Conservation (phyloP, 2,113 vertebrate genomes). For the Solea senegalensis region DNA sequence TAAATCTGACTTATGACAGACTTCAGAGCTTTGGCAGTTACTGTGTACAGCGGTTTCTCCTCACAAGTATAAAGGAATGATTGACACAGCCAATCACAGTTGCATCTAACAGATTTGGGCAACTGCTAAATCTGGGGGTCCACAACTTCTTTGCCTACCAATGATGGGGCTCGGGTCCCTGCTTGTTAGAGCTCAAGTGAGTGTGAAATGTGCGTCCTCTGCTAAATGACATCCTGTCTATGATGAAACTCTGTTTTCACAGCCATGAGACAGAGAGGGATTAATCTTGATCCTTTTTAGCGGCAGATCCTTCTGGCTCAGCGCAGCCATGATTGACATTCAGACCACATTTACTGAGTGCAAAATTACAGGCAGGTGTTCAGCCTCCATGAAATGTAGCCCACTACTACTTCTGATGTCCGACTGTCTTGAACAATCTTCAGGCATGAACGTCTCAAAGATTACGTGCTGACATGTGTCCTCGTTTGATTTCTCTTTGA, state of each 20-base stretch:
- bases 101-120: conserved; percentile 40
- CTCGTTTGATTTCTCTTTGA: no score
- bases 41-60: no score
- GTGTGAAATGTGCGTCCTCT: conserved; percentile 64
- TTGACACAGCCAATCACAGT: not conserved
- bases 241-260: conserved; percentile 47
- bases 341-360: conserved; percentile 21
- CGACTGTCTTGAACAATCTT: no score
- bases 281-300: conserved; percentile 26
- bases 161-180: conserved; percentile 32
- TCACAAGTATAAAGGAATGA: no score
- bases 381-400: not conserved
- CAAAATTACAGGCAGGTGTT: conserved; percentile 45
- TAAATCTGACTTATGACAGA: not conserved
- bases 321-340: conserved; percentile 26
- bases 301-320: conserved; percentile 19
- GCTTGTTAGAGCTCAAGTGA: conserved; percentile 62
- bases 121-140: conserved; percentile 54
- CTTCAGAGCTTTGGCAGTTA: not conserved
- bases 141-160: conserved; percentile 53
- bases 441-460: no score
- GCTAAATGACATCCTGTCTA: conserved; percentile 46
- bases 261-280: conserved; percentile 25
- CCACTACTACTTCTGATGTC: no score
- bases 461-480: no score